Evolutionary conservation across 2,113 vertebrate genomes (phyloP), one percentile per base, ranked within the genome.

Genomic region (Colossoma macropomum): DNA sequence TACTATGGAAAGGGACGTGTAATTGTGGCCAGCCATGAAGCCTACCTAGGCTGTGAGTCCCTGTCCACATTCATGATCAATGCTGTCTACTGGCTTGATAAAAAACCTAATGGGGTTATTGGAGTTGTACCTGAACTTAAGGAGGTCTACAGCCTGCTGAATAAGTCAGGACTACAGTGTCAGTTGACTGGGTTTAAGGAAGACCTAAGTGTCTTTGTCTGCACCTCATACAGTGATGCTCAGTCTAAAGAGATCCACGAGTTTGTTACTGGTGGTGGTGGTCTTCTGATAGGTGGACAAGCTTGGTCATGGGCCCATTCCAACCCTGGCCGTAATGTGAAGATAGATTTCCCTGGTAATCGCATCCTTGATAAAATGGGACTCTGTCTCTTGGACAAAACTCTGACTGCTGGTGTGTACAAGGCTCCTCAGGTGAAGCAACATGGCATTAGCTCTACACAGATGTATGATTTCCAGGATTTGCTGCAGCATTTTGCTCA

Each of bases 361-460:
- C 94, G 91, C 71, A 94, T 97, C 73, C 92, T 98, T 69, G 97
- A 93, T 86, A 88, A 87, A 71, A 95, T 98, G 81, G 97, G 97
- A 41, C 84, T 98, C 85, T 96, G 94, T 81, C 81, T 98, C 69
- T 79, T 96, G 84, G 90, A 78, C 9, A 74, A 85, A 32, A 94
- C 86, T 0, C 28, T 93, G 32, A 3, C 0, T 0, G 88, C 87
- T 0, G 95, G 90, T 0, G 27, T 54, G 16, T 90, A 91, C 87
- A 91, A 86, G 0, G 87, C 91, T 0, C 73, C n/a, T 21, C 15
- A 68, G 12, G 21, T 59, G 17, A 28, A 88, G 0, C 79, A 85
- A 0, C 80, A 92, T 0, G 90, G 89, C 16, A 65, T 92, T 0
- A 86, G 73, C 11, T 87, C 87, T 23, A 56, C 21, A 60, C 89